Percentiles rank a stretch among this genome's conserved stretches.
Conservation (phyloP, 2,797 vertebrate genomes). For the Hafferia zeledoni region DNA sequence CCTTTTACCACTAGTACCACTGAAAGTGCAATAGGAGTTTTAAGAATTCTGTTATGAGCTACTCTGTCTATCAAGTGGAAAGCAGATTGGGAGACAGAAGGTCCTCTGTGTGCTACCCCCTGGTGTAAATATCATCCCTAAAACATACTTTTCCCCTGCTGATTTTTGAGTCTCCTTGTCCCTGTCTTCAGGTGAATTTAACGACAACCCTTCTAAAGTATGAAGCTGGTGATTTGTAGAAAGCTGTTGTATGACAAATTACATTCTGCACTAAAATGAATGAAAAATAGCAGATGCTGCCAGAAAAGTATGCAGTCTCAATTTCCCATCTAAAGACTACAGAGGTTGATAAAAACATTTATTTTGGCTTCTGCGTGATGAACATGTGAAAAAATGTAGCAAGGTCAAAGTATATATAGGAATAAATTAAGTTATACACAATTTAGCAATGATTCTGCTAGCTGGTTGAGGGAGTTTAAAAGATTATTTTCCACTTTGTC, state of each 20-base stretch:
- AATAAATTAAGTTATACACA: neutral
- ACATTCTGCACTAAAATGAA: neutral
- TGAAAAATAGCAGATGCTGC: conserved; percentile 24
- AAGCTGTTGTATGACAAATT: neutral
- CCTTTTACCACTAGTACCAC: neutral
- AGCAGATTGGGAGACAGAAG: neutral
- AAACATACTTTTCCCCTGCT: neutral
- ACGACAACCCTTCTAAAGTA: neutral
- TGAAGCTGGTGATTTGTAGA: neutral
- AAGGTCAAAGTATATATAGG: neutral
- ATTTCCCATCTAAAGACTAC: neutral
- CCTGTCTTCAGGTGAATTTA: neutral
- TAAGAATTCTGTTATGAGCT: neutral
- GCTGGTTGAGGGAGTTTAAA: neutral
- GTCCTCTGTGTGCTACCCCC: neutral
- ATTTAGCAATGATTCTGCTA: neutral
- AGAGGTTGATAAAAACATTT: conserved; percentile 21
- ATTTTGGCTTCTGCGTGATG: conserved; percentile 19
- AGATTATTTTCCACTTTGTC: neutral
- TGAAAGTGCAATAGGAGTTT: neutral
- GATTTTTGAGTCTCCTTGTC: neutral
- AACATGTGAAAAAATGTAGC: neutral
- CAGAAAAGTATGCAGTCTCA: neutral
- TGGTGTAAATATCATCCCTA: neutral
- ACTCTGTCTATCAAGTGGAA: neutral